Evolutionary conservation across 2,113 vertebrate genomes (phyloP), one percentile per base, ranked within the genome.

Genomic region (Vidua macroura): DNA sequence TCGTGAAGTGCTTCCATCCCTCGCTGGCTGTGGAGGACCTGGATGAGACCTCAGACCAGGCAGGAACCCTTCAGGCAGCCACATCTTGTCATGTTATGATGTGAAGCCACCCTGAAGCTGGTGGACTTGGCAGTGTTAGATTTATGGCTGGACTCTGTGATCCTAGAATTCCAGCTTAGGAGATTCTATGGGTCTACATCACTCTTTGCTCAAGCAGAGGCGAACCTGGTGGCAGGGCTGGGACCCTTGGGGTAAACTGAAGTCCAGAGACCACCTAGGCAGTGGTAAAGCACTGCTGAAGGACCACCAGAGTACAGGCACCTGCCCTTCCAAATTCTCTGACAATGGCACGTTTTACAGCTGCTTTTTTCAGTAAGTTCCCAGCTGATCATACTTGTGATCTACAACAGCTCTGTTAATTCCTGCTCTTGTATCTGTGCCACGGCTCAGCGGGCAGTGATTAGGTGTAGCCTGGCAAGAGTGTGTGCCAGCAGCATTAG

Each of bases 41-140:
- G 53, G 28, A 5, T 14, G 39, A 28, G 31, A 30, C 25, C 52
- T 66, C 20, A 69, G 37, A 18, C 8, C 53, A 70, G 68, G 18
- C 28, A 53, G 60, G 12, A 67, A 2, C 68, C 15, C 51, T 67
- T 51, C 33, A 76, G 48, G 23, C 21, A 76, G 49, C 18, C 33
- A 8, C 3, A 1, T 77, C 53, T 37, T 0, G 0, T 6, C 2
- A 4, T 30, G 37, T 31, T n/a, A 6, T 9, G 41, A 8, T 4
- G 15, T 30, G 30, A 56, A 72, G 27, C 64, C 48, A 24, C 22
- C 14, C 53, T 53, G 35, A n/a, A 67, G 27, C 4, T 62, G 56
- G 23, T 48, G 58, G 10, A 35, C 58, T 53, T 43, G 22, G 27
- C n/a, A 35, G 48, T 9, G 28, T 53, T 25, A 18, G n/a, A 15